Conservation (phyloP, 2,888 invertebrate species). For the Hoplodrina ambigua region DNA sequence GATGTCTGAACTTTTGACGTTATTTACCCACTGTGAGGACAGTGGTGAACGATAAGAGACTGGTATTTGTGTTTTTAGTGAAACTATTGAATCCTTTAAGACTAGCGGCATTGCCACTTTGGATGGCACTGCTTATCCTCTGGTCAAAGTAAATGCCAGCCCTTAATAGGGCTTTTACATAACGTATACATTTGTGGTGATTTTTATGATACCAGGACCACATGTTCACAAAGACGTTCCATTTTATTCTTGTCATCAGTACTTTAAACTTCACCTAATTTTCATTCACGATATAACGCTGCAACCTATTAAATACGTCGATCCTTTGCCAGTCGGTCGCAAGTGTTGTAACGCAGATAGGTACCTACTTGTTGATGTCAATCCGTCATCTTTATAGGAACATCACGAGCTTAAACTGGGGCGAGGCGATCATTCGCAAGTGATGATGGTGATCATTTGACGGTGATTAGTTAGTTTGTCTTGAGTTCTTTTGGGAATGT, state of each 20-base stretch:
- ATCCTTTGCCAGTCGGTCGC: slow-evolving; percentile 16
- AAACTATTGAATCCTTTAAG: no score
- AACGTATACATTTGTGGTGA: no score
- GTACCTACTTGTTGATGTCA: slow-evolving; percentile 31
- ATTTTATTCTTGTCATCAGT: neutral
- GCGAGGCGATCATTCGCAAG: slow-evolving; percentile 50
- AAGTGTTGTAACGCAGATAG: slow-evolving; percentile 32
- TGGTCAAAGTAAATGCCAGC: no score
- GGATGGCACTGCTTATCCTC: no score
- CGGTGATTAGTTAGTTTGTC: slow-evolving; percentile 17
- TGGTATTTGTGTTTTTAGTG: neutral
- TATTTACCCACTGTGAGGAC: slow-evolving; percentile 6
- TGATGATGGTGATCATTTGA: slow-evolving; percentile 36
- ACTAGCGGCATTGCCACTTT: no score
- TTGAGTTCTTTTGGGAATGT: slow-evolving; percentile 17
- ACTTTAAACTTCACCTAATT: slow-evolving; percentile 36
- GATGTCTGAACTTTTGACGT: slow-evolving; percentile 28
- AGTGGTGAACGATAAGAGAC: neutral
- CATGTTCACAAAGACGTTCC: neutral
- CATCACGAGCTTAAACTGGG: slow-evolving; percentile 60
- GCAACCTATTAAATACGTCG: slow-evolving; percentile 16
- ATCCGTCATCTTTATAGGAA: slow-evolving; percentile 65
- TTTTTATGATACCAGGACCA: neutral
- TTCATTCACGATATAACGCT: slow-evolving; percentile 24
- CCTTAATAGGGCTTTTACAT: no score